Evolutionary conservation across 2,797 vertebrate species (phyloP).

Genomic region (Coilia nasus): DNA sequence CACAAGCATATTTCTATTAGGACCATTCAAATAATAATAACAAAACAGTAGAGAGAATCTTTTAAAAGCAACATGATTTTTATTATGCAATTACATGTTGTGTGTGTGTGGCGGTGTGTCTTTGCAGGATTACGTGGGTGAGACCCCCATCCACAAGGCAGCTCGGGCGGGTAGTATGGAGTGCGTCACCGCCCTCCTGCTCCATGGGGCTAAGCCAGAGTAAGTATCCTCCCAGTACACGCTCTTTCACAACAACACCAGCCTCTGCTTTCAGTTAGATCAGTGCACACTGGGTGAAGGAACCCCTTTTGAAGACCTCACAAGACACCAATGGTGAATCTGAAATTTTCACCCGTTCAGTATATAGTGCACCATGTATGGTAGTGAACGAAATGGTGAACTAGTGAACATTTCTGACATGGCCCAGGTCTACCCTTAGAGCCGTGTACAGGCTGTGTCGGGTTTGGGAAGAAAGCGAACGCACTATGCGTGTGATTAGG

Average conservation of each 20-base stretch:
- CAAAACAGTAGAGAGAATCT: too few relatives aligned
- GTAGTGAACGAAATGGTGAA: too few relatives aligned
- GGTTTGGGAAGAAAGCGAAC: neutral
- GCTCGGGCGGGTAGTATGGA: conserved; percentile 94
- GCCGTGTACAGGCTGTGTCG: too few relatives aligned
- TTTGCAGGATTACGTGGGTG: conserved; percentile 91
- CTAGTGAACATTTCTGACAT: too few relatives aligned
- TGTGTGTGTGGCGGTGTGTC: too few relatives aligned
- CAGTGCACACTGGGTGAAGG: conserved; percentile 30
- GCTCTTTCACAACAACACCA: conserved; percentile 23
- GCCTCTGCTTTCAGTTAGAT: neutral
- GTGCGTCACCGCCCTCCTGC: conserved; percentile 89
- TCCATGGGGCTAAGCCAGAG: conserved; percentile 89
- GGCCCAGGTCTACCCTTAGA: too few relatives aligned
- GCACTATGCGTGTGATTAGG: neutral
- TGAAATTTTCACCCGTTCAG: too few relatives aligned
- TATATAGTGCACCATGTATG: too few relatives aligned
- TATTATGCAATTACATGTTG: conserved; percentile 45
- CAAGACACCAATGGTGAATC: neutral
- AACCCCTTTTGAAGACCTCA: neutral
- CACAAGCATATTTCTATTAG: neutral
- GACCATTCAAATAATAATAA: too few relatives aligned
- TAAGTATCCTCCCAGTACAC: conserved; percentile 75
- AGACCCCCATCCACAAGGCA: conserved; percentile 95
- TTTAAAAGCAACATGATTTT: neutral